Conservation (phyloP, 2,113 vertebrate genomes). For the Cryptomyrus ogoouensis region DNA sequence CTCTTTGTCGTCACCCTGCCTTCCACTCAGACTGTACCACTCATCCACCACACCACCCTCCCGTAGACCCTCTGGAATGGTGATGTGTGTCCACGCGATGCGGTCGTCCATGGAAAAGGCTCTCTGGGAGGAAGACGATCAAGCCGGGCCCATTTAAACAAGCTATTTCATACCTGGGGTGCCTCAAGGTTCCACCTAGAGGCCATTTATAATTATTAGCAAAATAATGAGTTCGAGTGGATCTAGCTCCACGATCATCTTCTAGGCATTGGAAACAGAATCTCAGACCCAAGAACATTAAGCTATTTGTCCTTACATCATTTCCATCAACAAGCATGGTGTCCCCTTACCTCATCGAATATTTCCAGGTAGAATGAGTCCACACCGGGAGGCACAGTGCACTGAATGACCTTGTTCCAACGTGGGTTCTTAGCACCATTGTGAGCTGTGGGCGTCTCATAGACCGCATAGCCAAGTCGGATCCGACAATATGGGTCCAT, state of each 20-base stretch:
- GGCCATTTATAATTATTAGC: neutral
- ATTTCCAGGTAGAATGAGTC: conserved; percentile 98
- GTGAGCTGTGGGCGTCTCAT: conserved; percentile 93
- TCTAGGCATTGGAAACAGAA: neutral
- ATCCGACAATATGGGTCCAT: conserved; percentile 96
- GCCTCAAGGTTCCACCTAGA: neutral
- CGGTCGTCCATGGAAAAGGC: conserved; percentile 98
- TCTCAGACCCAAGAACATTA: neutral
- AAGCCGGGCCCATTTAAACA: neutral
- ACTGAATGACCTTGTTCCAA: conserved; percentile 98
- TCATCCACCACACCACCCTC: conserved; percentile 87
- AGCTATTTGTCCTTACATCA: neutral
- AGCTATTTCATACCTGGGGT: neutral
- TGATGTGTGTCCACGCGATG: conserved; percentile 95
- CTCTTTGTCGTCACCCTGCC: conserved; percentile 95
- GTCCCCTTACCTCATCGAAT: conserved; percentile 84
- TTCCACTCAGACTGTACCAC: conserved; percentile 89
- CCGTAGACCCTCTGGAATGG: conserved; percentile 78
- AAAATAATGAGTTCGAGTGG: neutral
- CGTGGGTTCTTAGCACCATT: conserved; percentile 96
- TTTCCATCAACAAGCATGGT: neutral
- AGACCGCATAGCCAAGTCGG: conserved; percentile 87
- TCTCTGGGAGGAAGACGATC: conserved; percentile 55
- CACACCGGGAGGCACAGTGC: conserved; percentile 85
- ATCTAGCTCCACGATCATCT: neutral